Evolutionary conservation across 92 coral and sea anemone species (phyloP).

Genomic region (Anthopleura xanthogrammica): DNA sequence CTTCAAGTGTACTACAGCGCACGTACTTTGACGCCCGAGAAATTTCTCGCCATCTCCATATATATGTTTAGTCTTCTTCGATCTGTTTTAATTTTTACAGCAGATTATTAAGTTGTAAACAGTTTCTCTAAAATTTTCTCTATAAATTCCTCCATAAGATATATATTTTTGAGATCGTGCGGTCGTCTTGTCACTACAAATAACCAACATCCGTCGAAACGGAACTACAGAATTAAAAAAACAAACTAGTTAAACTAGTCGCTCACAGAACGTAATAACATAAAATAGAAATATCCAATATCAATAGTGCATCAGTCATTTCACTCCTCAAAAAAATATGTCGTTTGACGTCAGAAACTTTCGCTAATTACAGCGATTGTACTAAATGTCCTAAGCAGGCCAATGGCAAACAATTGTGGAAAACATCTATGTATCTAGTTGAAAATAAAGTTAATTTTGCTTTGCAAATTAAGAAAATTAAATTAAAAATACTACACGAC

Average conservation of each 20-base stretch:
- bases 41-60: no score
- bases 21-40: no score
- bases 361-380: background rate
- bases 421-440: background rate
- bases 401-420: background rate
- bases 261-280: background rate
- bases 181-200: background rate
- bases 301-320: background rate
- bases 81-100: no score
- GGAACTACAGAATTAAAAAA: background rate
- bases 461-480: background rate
- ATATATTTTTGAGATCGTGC: background rate
- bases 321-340: background rate
- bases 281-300: background rate
- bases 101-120: no score
- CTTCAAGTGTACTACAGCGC: no score
- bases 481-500: background rate
- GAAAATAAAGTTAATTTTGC: background rate
- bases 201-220: background rate
- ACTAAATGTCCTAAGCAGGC: background rate
- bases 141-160: no score
- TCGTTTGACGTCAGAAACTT: background rate
- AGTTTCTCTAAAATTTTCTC: no score
- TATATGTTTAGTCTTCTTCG: no score
- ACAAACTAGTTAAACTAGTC: background rate